Percentiles rank a stretch among this genome's conserved stretches.
phyloP scores from a whole-genome alignment of 2,113 vertebrate species.

The Melanerpes formicivorus region DNA sequence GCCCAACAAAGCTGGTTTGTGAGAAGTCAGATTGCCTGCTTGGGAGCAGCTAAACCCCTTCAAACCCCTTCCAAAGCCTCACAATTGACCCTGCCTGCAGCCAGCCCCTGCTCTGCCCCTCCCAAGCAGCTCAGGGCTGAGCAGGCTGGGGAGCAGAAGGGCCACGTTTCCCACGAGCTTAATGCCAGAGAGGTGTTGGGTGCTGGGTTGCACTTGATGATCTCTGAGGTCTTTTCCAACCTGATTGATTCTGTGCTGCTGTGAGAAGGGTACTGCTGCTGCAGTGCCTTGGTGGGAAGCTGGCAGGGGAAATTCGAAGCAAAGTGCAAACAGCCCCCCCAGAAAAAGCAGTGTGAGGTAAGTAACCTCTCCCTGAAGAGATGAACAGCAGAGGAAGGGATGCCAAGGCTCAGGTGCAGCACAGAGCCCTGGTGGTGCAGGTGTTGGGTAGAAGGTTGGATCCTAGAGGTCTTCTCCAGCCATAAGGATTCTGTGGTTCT shows the following conservation, averaged over 20 bases:
- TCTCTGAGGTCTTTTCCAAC: too few species aligned
- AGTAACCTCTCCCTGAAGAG: not conserved
- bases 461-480: too few species aligned
- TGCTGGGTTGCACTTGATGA: too few species aligned
- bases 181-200: too few species aligned
- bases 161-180: not conserved
- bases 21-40: conserved; percentile 33
- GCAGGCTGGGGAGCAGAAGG: not conserved
- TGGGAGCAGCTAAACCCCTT: conserved; percentile 46
- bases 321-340: not conserved
- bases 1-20: not conserved
- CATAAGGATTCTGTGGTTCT: too few species aligned
- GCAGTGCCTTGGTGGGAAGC: not conserved
- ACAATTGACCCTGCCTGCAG: conserved; percentile 48
- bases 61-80: conserved; percentile 31
- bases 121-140: not conserved
- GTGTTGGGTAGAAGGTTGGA: too few species aligned
- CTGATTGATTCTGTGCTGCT: too few species aligned
- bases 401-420: not conserved
- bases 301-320: not conserved
- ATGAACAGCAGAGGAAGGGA: not conserved
- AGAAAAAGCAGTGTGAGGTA: not conserved
- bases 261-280: not conserved
- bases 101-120: not conserved
- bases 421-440: fast-evolving